Evolutionary conservation across 2,888 invertebrate species (phyloP).

Genomic region (Tetragnatha montana): DNA sequence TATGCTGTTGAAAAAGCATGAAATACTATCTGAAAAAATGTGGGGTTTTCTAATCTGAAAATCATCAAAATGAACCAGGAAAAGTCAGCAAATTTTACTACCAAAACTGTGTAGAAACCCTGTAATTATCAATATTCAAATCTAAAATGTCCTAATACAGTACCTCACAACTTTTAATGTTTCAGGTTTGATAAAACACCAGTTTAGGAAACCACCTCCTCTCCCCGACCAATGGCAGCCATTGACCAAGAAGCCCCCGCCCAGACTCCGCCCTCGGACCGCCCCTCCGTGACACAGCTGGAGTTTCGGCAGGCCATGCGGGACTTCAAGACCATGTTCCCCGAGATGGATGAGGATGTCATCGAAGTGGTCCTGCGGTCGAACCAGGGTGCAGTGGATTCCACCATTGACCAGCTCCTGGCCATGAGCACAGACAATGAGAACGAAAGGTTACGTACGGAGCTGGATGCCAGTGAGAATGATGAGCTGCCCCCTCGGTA

Average conservation of each 20-base stretch:
- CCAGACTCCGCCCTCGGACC: constrained; percentile 69
- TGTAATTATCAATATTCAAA: too few relatives aligned
- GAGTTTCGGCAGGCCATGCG: constrained; percentile 91
- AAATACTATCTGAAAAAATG: too few relatives aligned
- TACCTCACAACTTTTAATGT: too few relatives aligned
- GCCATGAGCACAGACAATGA: constrained; percentile 91
- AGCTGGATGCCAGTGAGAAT: constrained; percentile 75
- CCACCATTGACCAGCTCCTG: constrained; percentile 91
- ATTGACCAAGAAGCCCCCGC: constrained; percentile 57
- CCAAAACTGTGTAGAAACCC: too few relatives aligned
- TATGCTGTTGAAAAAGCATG: too few relatives aligned
- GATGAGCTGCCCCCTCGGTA: constrained; percentile 72
- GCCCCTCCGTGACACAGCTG: constrained; percentile 76
- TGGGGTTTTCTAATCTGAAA: too few relatives aligned
- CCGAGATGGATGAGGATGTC: constrained; percentile 90
- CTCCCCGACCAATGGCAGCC: constrained; percentile 43
- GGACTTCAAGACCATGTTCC: constrained; percentile 94
- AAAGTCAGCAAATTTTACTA: too few relatives aligned
- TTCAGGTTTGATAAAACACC: too few relatives aligned
- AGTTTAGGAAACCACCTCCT: too few relatives aligned
- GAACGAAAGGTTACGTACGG: constrained; percentile 84
- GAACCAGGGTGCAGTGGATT: constrained; percentile 84
- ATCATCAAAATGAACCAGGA: too few relatives aligned
- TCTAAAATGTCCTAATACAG: too few relatives aligned
- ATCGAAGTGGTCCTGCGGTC: constrained; percentile 82